These are phyloP conservation scores for Dastarcus helophoroides DNA, from an alignment of 2,888 invertebrate species.

Conservation along the genomic window DNA sequence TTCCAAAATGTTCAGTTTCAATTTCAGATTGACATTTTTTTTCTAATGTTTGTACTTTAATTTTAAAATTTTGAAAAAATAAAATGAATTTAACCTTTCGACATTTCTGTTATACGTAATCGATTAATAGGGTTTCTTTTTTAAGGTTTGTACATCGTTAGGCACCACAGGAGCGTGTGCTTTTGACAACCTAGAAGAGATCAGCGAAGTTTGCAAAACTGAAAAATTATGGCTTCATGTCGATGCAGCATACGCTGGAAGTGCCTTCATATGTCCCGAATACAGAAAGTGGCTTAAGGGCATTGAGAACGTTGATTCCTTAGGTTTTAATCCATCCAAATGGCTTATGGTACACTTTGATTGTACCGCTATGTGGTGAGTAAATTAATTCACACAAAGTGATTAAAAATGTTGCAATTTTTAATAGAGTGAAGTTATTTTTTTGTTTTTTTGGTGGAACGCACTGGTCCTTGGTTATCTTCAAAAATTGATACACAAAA, in stretches of 20 bases:
- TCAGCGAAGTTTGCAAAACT: conserved; percentile 54
- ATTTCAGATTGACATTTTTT: no score
- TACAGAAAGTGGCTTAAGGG: conserved; percentile 83
- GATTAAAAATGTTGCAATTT: no score
- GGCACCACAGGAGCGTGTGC: conserved; percentile 97
- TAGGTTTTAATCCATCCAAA: conserved; percentile 97
- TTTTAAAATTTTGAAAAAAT: no score
- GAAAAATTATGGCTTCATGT: conserved; percentile 92
- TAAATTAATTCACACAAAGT: conserved; percentile 11
- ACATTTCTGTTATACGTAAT: no score
- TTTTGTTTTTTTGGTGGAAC: no score
- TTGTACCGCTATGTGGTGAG: conserved; percentile 96
- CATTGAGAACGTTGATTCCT: conserved; percentile 84
- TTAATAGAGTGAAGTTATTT: no score
- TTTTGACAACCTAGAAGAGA: conserved; percentile 77
- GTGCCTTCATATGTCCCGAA: conserved; percentile 92
- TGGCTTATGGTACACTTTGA: conserved; percentile 99
- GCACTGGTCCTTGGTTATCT: no score
- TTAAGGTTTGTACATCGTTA: conserved; percentile 83
- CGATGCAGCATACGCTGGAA: conserved; percentile 97
- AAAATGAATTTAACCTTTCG: no score
- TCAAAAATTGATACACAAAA: no score
- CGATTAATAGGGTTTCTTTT: conserved; percentile 8
- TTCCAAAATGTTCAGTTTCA: no score
- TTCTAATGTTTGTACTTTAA: no score